Conservation (phyloP, 2,113 vertebrate species). For the Hipposideros armiger region DNA sequence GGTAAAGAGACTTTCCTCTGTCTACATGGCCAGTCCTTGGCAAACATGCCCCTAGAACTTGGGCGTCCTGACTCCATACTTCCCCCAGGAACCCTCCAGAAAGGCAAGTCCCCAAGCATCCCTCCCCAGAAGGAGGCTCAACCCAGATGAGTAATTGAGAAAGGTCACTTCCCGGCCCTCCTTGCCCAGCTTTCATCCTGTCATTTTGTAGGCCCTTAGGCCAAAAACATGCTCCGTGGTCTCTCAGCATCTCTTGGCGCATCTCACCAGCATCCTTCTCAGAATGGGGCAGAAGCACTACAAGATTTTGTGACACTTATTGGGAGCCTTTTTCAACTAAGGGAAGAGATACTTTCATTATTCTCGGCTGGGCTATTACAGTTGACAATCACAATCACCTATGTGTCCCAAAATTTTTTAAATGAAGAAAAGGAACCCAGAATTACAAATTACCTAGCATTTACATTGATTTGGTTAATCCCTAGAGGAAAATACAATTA, state of each 20-base stretch:
- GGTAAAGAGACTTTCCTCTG: neutral
- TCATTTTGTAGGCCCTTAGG: neutral
- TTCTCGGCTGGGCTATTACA: constrained; percentile 56
- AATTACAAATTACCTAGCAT: constrained; percentile 66
- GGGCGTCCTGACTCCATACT: neutral
- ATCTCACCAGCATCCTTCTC: neutral
- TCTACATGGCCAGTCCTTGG: neutral
- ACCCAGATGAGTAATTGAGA: neutral
- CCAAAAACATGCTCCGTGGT: neutral
- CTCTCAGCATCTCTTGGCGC: neutral
- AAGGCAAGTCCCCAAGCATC: neutral
- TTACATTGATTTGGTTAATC: constrained; percentile 80
- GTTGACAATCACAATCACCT: constrained; percentile 45
- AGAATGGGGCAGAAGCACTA: fast-evolving
- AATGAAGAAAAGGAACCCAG: neutral
- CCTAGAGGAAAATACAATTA: constrained; percentile 83
- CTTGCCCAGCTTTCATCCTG: neutral
- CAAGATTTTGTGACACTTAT: neutral
- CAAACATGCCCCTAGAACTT: neutral
- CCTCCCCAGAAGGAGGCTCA: neutral
- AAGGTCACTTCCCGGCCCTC: neutral
- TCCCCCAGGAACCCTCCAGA: constrained; percentile 14
- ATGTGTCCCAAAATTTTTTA: constrained; percentile 56
- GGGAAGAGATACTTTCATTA: constrained; percentile 1
- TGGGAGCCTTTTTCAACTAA: neutral